Base-by-base conservation (phyloP, 1,140 invertebrate genomes). In the Lucilia cuprina region DNA sequence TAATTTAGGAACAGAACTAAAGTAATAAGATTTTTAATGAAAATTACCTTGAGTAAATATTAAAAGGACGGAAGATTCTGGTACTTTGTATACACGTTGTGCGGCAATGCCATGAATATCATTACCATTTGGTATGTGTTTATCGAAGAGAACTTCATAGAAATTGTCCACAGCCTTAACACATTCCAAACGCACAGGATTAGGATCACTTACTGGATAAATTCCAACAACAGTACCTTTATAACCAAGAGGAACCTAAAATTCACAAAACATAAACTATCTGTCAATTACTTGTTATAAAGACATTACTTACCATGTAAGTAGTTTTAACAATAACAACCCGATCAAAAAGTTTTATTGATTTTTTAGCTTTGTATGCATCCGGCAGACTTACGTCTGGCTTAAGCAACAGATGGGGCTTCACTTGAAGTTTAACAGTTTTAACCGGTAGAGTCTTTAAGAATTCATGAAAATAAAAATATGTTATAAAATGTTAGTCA, bases 221-320 rank as follows among this genome's bases (percentile, higher is more conserved):
- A 96, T 92, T 41, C 95, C 96, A 21, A 97, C 94, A 0, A 99
- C 93, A 0, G 96, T 98, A 50, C 97, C 98, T 86, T 94, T 94
- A 0, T 94, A 92, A 7, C 97, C 97, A 17, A 96, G 91, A 0
- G 97, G 97, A 10, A 97, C 89, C 88, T 90, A 86, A 0, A 82
- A 49, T 41, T 41, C 41, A 10, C 41, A 55, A 55, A 14, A 55
- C 10, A 41, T 3, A 55, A 1, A 55, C 17, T 55, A 14, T 10
- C 7, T 10, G 5, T 17, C 50, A 55, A 14, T 5, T 55, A 14
- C n/a, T 80, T 41, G 35, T 12, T 9, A 13, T 5, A 78, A 10
- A 47, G 7, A 9, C 35, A 34, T 4, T 47, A 74, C 84, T 86
- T 85, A 88, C 96, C 2, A 94, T 93, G 86, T 94, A 96, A 77